phyloP scores from a whole-genome alignment of 2,888 invertebrate genomes.

The Autographa gamma region DNA sequence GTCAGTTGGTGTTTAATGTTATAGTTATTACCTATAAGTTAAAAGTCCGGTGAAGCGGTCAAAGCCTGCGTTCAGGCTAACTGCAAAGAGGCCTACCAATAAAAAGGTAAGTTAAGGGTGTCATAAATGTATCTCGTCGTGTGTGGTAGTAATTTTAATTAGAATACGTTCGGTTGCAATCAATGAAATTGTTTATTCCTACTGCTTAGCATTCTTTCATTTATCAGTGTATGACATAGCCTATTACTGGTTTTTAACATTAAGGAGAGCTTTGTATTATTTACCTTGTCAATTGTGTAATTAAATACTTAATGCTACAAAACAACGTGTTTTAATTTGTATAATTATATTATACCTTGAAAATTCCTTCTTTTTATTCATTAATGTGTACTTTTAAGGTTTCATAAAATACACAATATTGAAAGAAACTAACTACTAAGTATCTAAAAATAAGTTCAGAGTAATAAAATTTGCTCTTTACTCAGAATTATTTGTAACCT shows the following conservation, averaged over 20 bases:
- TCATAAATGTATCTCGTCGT: constrained; percentile 53
- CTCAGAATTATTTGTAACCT: too few species aligned
- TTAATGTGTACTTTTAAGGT: too few species aligned
- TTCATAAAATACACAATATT: too few species aligned
- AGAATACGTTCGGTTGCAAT: constrained; percentile 21
- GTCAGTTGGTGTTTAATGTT: neutral
- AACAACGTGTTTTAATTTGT: constrained; percentile 1
- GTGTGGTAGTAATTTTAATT: constrained; percentile 39
- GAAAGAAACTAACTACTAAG: too few species aligned
- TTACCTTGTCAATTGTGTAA: constrained; percentile 53
- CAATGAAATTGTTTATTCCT: constrained; percentile 24
- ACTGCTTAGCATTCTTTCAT: constrained; percentile 38
- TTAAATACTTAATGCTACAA: constrained; percentile 51
- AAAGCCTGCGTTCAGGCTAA: too few species aligned
- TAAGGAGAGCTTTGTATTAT: constrained; percentile 50
- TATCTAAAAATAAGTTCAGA: too few species aligned
- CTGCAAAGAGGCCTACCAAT: too few species aligned
- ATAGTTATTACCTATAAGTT: too few species aligned
- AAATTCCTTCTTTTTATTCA: too few species aligned
- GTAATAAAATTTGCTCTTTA: too few species aligned
- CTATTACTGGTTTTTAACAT: constrained; percentile 10
- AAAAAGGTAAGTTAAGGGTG: constrained; percentile 40
- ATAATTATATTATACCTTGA: neutral
- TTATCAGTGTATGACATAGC: constrained; percentile 9
- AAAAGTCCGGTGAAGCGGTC: too few species aligned